Base-by-base conservation (phyloP, 2,888 invertebrate species). In the Stenodema calcarata region DNA sequence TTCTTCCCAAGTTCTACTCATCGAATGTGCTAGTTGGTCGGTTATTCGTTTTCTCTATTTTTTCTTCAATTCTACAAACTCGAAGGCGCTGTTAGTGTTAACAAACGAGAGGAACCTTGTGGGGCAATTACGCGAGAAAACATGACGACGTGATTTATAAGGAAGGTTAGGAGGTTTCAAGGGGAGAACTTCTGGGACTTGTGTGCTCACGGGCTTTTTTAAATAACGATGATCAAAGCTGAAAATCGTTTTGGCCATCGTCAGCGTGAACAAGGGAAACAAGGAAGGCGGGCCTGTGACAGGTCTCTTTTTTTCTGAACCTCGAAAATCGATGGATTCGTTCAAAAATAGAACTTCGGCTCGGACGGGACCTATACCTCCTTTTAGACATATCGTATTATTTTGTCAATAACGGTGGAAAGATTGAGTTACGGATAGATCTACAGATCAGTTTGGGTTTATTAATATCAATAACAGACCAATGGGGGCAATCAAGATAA, bases 181-280 rank as follows among this genome's bases (percentile, higher is more conserved):
- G 4, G 50, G 62, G 62, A 18, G 62, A 62, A 18, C n/a, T 18
- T 11, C 9, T 62, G 18, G 18, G 62, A 18, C 18, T 18, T 18
- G n/a, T 62, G 62, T 62, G 62, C 18, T n/a, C 27, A 23, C 62
- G n/a, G 18, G 62, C 62, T 62, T 62, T 62, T 62, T 62, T 62
- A 62, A 62, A 62, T 62, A 62, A 62, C 62, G 62, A 62, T 62
- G 62, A 62, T 62, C 62, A 62, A 62, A 62, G 62, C 62, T 62
- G 62, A 62, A 62, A 62, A 62, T 62, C 62, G 62, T 62, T 62
- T 62, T 62, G 62, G 62, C 62, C 62, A 62, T 62, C 62, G 62
- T 62, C 62, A 62, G 62, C 62, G 62, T 62, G 62, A 62, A 62
- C 62, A 62, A 62, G 62, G 62, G 62, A 62, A 62, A 62, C 62